A percentile compares a stretch with the other conserved stretches of the same genome.
These are phyloP conservation scores for Rhagium mordax DNA, from an alignment of 2,888 invertebrate species.

Conservation along the genomic window DNA sequence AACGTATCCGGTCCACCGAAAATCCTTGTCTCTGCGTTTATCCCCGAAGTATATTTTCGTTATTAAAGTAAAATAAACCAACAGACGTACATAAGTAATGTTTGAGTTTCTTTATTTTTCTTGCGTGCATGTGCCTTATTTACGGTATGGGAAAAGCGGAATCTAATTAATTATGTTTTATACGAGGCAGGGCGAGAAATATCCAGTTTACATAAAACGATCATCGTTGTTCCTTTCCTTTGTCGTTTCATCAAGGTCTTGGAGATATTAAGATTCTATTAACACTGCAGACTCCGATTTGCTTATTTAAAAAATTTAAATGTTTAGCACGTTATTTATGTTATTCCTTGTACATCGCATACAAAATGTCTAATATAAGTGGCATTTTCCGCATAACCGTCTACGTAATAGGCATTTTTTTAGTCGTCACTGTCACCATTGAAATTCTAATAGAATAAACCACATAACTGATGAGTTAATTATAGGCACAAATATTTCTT, in stretches of 20 bases:
- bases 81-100: background rate
- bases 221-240: no score
- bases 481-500: background rate
- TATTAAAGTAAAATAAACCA: background rate
- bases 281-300: background rate
- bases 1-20: background rate
- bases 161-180: background rate
- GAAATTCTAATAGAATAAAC: background rate
- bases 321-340: background rate
- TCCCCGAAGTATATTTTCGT: background rate
- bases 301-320: slow-evolving; percentile 3
- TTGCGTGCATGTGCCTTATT: background rate
- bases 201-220: background rate
- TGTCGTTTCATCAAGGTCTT: slow-evolving; percentile 1
- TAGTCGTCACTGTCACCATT: background rate
- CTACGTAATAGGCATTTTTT: background rate
- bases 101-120: background rate
- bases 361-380: slow-evolving; percentile 8
- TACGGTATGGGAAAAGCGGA: background rate
- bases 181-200: background rate
- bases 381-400: background rate
- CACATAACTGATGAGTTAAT: background rate
- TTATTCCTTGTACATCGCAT: background rate
- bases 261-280: slow-evolving; percentile 13
- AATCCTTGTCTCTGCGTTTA: background rate